Evolutionary conservation across 2,888 invertebrate species (phyloP).

Genomic region (Lithophane leautieri): DNA sequence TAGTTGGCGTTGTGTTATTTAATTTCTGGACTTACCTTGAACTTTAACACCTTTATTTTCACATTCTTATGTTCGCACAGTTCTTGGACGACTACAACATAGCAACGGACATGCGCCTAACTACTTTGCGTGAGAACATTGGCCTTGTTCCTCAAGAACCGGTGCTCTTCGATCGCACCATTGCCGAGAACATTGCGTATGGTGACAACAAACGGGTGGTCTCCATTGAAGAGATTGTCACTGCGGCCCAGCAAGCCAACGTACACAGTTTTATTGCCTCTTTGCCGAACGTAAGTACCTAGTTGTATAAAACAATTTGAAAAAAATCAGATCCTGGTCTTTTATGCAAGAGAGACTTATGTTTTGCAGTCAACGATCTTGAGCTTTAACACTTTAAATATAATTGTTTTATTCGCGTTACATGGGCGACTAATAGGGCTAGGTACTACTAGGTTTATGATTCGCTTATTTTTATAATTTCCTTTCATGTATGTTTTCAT

Average conservation of each 20-base stretch:
- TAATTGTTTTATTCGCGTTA: neutral
- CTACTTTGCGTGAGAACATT: conserved; percentile 93
- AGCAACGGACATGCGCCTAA: conserved; percentile 91
- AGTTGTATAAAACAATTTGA: neutral
- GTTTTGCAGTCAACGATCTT: neutral
- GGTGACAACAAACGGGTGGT: conserved; percentile 94
- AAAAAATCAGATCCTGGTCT: neutral
- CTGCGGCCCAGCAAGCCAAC: conserved; percentile 94
- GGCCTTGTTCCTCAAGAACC: conserved; percentile 97
- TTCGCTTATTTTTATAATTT: neutral
- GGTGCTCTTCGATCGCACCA: conserved; percentile 95
- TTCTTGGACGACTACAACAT: conserved; percentile 91
- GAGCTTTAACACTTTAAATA: neutral
- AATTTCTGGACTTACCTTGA: neutral
- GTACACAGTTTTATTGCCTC: conserved; percentile 94
- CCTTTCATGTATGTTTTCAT: neutral
- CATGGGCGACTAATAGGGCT: neutral
- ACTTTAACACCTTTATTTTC: neutral
- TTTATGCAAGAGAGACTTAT: neutral
- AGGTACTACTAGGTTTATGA: neutral
- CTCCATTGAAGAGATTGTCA: conserved; percentile 93
- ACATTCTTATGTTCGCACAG: conserved; percentile 66
- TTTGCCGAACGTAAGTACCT: conserved; percentile 91
- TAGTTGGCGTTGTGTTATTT: no score
- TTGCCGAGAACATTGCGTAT: conserved; percentile 96